A percentile compares a stretch with the other conserved stretches of the same genome.
Conservation (phyloP, 2,888 invertebrate species). For the Phlogophora meticulosa region DNA sequence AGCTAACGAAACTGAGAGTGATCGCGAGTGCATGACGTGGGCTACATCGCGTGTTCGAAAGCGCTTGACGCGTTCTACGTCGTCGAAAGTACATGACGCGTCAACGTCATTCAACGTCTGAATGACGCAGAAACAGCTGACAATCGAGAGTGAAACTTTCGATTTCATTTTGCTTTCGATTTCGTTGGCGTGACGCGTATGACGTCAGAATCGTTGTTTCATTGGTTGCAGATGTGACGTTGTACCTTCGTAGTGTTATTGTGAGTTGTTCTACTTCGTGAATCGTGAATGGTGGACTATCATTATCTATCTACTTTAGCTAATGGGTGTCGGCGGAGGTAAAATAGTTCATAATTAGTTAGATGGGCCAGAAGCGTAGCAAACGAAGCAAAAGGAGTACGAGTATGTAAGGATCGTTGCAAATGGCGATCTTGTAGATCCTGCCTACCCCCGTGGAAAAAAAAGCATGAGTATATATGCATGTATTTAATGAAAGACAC, state of each 20-base stretch:
- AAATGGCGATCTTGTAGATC: too few relatives aligned
- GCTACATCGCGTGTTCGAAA: conserved; percentile 27
- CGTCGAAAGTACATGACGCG: background rate
- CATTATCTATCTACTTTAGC: too few relatives aligned
- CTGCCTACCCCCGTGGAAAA: too few relatives aligned
- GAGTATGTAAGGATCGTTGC: too few relatives aligned
- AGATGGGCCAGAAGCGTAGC: too few relatives aligned
- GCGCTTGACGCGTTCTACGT: conserved; percentile 15
- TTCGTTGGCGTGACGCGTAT: conserved; percentile 57
- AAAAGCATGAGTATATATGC: too few relatives aligned
- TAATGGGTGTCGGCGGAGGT: background rate
- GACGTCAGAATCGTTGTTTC: conserved; percentile 25
- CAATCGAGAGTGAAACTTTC: conserved; percentile 64
- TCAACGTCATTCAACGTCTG: conserved; percentile 44
- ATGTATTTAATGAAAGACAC: too few relatives aligned
- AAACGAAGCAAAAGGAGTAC: too few relatives aligned
- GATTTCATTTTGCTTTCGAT: conserved; percentile 64
- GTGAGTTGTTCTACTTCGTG: conserved; percentile 20
- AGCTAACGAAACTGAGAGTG: conserved; percentile 69
- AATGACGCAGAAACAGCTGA: conserved; percentile 59
- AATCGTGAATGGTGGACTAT: background rate
- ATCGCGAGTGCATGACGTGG: conserved; percentile 37
- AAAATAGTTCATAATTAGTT: background rate
- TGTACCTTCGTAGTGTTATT: background rate
- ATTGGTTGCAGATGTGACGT: conserved; percentile 17